A percentile compares a stretch with the other conserved stretches of the same genome.
Evolutionary conservation across 2,797 vertebrate genomes (phyloP).

Genomic region (Scarus forsteni): DNA sequence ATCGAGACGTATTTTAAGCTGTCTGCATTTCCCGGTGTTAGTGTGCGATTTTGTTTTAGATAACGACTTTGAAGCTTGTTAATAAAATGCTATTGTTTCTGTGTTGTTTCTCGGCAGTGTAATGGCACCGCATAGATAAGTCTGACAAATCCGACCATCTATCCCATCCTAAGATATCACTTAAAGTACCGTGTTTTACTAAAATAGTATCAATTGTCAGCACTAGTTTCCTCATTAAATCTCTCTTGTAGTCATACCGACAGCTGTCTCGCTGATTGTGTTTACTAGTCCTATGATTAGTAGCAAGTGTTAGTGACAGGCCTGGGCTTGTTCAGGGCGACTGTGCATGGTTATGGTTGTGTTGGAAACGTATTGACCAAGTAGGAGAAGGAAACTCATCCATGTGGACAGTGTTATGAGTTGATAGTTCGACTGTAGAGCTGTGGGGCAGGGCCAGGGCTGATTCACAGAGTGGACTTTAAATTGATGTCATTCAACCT

Average conservation of each 20-base stretch:
- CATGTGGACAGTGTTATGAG: fast-evolving
- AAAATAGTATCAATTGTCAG: background rate
- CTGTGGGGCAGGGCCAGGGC: background rate
- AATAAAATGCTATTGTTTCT: too few relatives aligned
- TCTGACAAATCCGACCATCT: too few relatives aligned
- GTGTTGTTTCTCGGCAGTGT: too few relatives aligned
- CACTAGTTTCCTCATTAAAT: background rate
- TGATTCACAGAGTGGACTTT: background rate
- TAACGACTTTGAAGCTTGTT: too few relatives aligned
- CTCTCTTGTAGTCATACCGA: background rate
- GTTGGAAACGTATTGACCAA: background rate
- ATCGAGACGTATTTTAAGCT: background rate
- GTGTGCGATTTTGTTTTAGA: background rate
- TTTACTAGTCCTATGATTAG: conserved; percentile 49
- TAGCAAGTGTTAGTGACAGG: conserved; percentile 33
- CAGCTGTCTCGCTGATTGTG: conserved; percentile 24
- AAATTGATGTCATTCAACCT: conserved; percentile 11
- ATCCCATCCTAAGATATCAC: too few relatives aligned
- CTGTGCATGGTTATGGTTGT: background rate
- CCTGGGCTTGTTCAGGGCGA: background rate
- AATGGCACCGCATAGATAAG: too few relatives aligned
- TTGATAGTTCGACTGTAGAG: background rate
- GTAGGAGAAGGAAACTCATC: too few relatives aligned
- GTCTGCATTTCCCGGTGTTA: background rate
- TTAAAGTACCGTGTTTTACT: background rate